Percentiles rank a stretch among this genome's conserved stretches.
Evolutionary conservation across 2,113 vertebrate species (phyloP).

Genomic region (Strigops habroptila): DNA sequence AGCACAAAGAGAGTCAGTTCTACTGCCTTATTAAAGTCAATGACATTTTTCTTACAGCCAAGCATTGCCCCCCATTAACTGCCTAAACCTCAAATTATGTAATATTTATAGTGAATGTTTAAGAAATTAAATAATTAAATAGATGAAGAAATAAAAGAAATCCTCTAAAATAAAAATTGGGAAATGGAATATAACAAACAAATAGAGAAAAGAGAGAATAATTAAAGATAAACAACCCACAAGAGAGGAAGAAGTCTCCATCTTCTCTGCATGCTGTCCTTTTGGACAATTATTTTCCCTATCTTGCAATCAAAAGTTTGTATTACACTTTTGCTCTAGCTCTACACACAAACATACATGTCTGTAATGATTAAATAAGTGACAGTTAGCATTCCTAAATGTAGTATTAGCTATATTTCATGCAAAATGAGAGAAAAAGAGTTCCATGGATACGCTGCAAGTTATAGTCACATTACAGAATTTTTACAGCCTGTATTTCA

Average conservation of each 20-base stretch:
- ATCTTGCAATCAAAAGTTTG: neutral
- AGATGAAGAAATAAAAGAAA: neutral
- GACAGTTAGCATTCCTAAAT: neutral
- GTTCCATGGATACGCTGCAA: neutral
- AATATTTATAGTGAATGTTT: neutral
- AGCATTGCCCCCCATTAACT: neutral
- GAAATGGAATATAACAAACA: neutral
- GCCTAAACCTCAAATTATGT: neutral
- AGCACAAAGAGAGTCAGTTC: neutral
- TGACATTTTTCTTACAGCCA: neutral
- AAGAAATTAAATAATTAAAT: neutral
- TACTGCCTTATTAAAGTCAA: neutral
- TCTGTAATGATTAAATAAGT: neutral
- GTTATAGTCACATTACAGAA: neutral
- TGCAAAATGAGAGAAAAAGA: neutral
- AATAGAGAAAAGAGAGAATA: neutral
- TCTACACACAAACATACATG: neutral
- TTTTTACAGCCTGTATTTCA: neutral
- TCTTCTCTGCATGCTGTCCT: neutral
- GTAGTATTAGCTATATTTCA: neutral
- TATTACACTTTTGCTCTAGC: neutral
- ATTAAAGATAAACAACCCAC: neutral
- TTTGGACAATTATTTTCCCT: neutral
- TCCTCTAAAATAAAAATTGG: neutral
- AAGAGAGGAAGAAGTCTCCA: neutral